Evolutionary conservation across 1,140 invertebrate species (phyloP).

Genomic region (Phenacoccus solenopsis): DNA sequence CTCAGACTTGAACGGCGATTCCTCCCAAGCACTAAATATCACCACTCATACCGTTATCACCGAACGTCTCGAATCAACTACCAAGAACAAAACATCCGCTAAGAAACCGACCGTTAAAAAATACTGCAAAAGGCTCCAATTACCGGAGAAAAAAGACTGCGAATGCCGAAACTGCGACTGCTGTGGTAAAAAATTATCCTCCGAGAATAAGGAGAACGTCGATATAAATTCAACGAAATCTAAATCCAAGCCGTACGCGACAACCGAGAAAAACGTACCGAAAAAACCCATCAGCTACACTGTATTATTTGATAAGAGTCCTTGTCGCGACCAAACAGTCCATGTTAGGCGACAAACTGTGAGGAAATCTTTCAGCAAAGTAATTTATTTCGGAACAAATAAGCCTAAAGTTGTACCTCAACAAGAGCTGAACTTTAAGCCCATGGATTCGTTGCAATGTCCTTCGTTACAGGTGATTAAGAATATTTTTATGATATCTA

Average conservation of each 20-base stretch:
- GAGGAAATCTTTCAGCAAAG: not conserved
- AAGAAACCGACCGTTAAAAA: not conserved
- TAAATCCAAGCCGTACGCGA: too few species aligned
- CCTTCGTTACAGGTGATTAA: not conserved
- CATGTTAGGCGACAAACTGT: not conserved
- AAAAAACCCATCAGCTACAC: not conserved
- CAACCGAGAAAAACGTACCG: too few species aligned
- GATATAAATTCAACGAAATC: not conserved
- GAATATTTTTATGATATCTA: too few species aligned
- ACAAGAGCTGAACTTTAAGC: not conserved
- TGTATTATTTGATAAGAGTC: not conserved
- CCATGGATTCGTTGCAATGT: not conserved
- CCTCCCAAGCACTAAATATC: not conserved
- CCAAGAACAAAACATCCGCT: not conserved
- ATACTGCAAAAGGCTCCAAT: not conserved
- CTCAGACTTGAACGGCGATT: not conserved
- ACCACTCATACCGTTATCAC: not conserved
- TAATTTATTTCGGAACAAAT: not conserved
- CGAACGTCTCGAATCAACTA: not conserved
- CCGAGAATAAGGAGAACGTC: conserved; percentile 9
- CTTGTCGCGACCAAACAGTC: not conserved
- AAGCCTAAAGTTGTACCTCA: not conserved
- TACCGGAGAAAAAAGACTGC: not conserved
- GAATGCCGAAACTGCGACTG: not conserved
- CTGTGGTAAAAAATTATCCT: not conserved